Conservation (phyloP, 2,888 invertebrate species). For the Diploptera punctata region DNA sequence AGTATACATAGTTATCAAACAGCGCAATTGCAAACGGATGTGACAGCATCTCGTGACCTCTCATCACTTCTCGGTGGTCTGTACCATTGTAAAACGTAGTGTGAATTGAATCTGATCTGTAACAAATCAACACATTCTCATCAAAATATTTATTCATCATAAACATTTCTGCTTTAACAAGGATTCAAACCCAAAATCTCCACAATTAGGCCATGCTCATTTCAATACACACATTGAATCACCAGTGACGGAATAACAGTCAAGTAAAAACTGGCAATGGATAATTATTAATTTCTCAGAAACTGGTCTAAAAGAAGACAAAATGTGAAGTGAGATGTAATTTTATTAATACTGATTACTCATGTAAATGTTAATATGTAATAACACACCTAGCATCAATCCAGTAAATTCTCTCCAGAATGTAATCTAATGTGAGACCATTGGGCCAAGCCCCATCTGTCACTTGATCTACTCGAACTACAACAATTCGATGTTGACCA, state of each 20-base stretch:
- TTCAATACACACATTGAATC: too few species aligned
- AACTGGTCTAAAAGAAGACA: too few species aligned
- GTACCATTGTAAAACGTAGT: slow-evolving; percentile 81
- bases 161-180: too few species aligned
- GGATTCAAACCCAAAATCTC: too few species aligned
- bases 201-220: too few species aligned
- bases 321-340: too few species aligned
- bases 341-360: too few species aligned
- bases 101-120: slow-evolving; percentile 84
- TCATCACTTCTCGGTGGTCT: slow-evolving; percentile 72
- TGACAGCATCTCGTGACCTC: slow-evolving; percentile 75
- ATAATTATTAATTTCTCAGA: too few species aligned
- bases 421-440: slow-evolving; percentile 81
- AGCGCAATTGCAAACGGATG: slow-evolving; percentile 91
- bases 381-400: slow-evolving; percentile 71
- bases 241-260: too few species aligned
- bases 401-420: slow-evolving; percentile 78
- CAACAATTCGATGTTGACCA: slow-evolving; percentile 67
- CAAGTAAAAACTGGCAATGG: too few species aligned
- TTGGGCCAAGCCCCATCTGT: slow-evolving; percentile 82
- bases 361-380: too few species aligned
- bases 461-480: slow-evolving; percentile 64
- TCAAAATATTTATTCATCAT: too few species aligned
- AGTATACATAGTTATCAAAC: slow-evolving; percentile 87
- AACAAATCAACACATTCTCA: slow-evolving; percentile 43